Evolutionary conservation across 2,888 invertebrate genomes (phyloP).

Genomic region (Nomada flava): DNA sequence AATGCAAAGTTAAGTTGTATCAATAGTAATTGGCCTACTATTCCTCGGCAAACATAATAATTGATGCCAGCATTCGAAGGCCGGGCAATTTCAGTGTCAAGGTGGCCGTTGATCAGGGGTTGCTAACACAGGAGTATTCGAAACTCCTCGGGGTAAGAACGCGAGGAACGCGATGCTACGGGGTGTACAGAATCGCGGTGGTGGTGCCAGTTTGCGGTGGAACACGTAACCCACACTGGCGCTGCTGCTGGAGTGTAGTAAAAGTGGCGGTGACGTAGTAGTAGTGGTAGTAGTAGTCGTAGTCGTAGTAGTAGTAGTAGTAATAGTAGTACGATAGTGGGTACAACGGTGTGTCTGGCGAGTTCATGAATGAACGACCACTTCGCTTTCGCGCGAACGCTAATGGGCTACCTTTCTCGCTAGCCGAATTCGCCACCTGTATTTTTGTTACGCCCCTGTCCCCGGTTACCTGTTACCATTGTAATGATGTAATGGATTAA

Average conservation of each 20-base stretch:
- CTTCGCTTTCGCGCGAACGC: constrained; percentile 73
- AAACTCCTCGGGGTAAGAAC: constrained; percentile 67
- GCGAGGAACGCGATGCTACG: constrained; percentile 63
- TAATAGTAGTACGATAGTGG: constrained; percentile 62
- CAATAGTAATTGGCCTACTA: not conserved
- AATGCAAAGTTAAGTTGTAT: no score
- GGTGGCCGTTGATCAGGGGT: constrained; percentile 41
- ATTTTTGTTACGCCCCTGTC: constrained; percentile 55
- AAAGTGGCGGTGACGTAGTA: constrained; percentile 59
- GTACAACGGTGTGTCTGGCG: constrained; percentile 62
- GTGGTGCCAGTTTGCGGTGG: constrained; percentile 67
- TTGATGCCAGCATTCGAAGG: constrained; percentile 33
- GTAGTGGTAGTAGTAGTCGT: constrained; percentile 32
- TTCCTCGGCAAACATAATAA: constrained; percentile 7
- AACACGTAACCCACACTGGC: constrained; percentile 62
- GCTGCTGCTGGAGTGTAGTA: constrained; percentile 48
- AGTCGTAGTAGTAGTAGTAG: constrained; percentile 32
- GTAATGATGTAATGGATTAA: not conserved
- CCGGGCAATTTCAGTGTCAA: constrained; percentile 61
- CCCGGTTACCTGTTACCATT: constrained; percentile 32
- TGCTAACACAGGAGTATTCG: constrained; percentile 49
- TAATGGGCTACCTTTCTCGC: constrained; percentile 80
- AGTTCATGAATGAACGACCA: constrained; percentile 82
- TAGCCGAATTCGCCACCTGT: constrained; percentile 48
- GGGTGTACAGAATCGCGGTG: constrained; percentile 44